Evolutionary conservation across 2,113 vertebrate species (phyloP), one percentile per base, ranked within the genome.

Genomic region (Dolichallabes microphthalmus): DNA sequence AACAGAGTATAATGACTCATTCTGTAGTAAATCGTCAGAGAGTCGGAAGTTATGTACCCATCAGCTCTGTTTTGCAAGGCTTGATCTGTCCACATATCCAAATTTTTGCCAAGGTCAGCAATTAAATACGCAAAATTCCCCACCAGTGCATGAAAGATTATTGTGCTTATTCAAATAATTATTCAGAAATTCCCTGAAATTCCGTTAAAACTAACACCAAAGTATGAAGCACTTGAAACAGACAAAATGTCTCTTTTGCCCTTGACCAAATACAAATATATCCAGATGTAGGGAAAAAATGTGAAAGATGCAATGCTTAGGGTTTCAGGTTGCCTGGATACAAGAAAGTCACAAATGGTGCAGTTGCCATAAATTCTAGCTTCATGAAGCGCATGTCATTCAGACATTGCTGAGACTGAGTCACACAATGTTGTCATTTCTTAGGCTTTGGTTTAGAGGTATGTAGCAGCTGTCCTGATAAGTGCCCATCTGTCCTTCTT

Each of bases 1-100:
- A 86, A 86, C 15, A 17, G 79, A 81, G 68, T 63, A 39, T n/a
- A 74, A 60, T 81, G 84, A 50, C 68, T 86, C 78, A 86, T 74
- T 60, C 68, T 64, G 58, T 27, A 64, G 39, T 57, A 8, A 35
- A 27, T 86, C 35, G 58, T 63, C n/a, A 60, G 35, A 73, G 45
- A 80, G 84, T 55, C 35, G 63, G 57, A 81, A 64, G 78, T 52
- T 58, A 71, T 71, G 64, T 85, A 74, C 17, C 20, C 20, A 86
- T 81, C 84, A 74, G 68, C 13, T 81, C 58, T 81, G 85, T 61
- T 75, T 50, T n/a, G 55, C 75, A 68, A 75, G 78, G 78, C 35
- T 63, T 61, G 55, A 75, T 45, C 53, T 80, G 84, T 85, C 35
- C 55, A 69, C 64, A 79, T 32, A 68, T 17, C 39, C 35, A 69